Conservation (phyloP, 2,797 vertebrate genomes). For the Tokudaia tokunoshimensis region DNA sequence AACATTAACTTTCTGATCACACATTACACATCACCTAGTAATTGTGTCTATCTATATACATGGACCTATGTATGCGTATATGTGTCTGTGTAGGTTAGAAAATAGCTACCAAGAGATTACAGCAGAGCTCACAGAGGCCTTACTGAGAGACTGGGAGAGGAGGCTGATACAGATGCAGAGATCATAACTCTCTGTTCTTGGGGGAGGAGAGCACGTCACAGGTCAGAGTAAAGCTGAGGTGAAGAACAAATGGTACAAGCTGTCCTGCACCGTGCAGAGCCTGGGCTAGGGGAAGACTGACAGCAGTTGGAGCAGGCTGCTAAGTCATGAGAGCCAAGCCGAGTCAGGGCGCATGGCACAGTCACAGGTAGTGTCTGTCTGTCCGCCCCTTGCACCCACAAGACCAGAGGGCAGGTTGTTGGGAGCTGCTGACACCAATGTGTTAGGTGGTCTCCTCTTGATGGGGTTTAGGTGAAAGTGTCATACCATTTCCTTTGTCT, state of each 20-base stretch:
- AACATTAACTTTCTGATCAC: background rate
- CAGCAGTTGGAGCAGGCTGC: too few species aligned
- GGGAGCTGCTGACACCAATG: background rate
- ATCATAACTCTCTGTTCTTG: background rate
- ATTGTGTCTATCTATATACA: background rate
- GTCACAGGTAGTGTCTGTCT: background rate
- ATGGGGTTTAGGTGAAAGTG: background rate
- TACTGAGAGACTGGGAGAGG: background rate
- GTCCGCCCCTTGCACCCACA: background rate
- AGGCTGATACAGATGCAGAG: background rate
- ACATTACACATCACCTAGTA: background rate
- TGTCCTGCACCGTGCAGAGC: too few species aligned
- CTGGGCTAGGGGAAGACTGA: background rate
- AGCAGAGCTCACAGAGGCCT: background rate
- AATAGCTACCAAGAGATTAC: background rate
- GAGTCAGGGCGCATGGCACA: too few species aligned
- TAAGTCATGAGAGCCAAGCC: too few species aligned
- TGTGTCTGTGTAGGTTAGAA: background rate
- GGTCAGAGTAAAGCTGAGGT: background rate
- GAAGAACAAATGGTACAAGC: too few species aligned
- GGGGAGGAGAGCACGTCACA: background rate
- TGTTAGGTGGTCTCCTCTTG: background rate
- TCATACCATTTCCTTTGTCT: background rate
- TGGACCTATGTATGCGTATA: background rate
- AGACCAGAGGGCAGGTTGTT: background rate